Evolutionary conservation across 1,140 invertebrate genomes (phyloP).

Genomic region (Homalodisca vitripennis): DNA sequence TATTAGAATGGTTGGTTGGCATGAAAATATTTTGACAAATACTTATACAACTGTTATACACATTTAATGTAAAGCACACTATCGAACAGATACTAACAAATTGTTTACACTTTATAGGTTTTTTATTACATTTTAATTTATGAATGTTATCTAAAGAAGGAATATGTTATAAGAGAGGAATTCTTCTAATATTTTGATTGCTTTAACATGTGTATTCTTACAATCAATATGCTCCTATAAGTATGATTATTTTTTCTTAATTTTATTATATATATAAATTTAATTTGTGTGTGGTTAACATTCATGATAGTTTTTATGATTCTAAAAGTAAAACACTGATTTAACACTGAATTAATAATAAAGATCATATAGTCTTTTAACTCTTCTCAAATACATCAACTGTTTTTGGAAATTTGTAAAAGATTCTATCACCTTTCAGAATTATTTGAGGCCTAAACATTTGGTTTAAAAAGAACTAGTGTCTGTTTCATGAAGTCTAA

Average conservation of each 20-base stretch:
- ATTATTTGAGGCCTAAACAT: not conserved
- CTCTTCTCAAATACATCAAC: not conserved
- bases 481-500: not conserved
- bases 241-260: no score
- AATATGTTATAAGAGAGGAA: not conserved
- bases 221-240: not conserved
- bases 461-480: no score
- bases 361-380: not conserved
- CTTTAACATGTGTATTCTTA: not conserved
- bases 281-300: not conserved
- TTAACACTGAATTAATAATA: not conserved
- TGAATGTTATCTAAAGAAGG: not conserved
- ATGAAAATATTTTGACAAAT: no score
- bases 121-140: not conserved
- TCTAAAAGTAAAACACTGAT: not conserved
- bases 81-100: not conserved
- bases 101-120: not conserved
- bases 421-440: not conserved
- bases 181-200: not conserved
- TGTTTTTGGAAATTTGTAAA: not conserved
- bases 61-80: not conserved
- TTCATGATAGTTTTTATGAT: not conserved
- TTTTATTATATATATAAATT: not conserved
- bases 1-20: not conserved
- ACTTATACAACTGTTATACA: not conserved